Evolutionary conservation across 2,888 invertebrate genomes (phyloP).

Genomic region (Leptinotarsa peninsularis): DNA sequence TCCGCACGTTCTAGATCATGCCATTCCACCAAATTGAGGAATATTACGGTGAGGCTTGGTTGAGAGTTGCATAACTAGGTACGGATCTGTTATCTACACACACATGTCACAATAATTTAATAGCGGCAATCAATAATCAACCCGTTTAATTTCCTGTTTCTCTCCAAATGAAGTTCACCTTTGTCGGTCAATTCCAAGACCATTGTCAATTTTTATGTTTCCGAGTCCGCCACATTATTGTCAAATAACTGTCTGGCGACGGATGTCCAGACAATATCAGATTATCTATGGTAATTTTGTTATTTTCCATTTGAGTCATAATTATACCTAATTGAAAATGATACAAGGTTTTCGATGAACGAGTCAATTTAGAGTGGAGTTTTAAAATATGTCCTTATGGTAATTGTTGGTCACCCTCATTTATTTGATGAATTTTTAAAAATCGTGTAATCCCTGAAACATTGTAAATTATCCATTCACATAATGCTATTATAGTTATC

Average conservation of each 20-base stretch:
- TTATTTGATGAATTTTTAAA: too few species aligned
- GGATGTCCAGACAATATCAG: not conserved
- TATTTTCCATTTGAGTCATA: not conserved
- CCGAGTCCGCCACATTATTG: not conserved
- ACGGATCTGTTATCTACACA: conserved; percentile 6
- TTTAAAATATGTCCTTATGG: too few species aligned
- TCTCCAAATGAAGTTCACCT: conserved; percentile 20
- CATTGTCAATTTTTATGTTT: conserved; percentile 24
- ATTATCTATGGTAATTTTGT: conserved; percentile 3
- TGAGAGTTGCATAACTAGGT: not conserved
- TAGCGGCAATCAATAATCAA: conserved; percentile 18
- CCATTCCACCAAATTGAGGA: too few species aligned
- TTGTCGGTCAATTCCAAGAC: conserved; percentile 26
- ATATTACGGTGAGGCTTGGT: too few species aligned
- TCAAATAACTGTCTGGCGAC: not conserved
- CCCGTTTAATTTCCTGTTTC: conserved; percentile 25
- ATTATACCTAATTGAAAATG: not conserved
- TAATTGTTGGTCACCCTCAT: too few species aligned
- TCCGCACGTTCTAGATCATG: too few species aligned
- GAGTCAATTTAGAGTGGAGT: not conserved
- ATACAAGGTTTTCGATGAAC: not conserved
- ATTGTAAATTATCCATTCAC: too few species aligned
- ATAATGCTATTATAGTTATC: too few species aligned
- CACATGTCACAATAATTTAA: not conserved
- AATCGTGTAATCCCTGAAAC: too few species aligned